Base-by-base conservation (phyloP, 2,888 invertebrate genomes). In the Mellilla xanthometata region DNA sequence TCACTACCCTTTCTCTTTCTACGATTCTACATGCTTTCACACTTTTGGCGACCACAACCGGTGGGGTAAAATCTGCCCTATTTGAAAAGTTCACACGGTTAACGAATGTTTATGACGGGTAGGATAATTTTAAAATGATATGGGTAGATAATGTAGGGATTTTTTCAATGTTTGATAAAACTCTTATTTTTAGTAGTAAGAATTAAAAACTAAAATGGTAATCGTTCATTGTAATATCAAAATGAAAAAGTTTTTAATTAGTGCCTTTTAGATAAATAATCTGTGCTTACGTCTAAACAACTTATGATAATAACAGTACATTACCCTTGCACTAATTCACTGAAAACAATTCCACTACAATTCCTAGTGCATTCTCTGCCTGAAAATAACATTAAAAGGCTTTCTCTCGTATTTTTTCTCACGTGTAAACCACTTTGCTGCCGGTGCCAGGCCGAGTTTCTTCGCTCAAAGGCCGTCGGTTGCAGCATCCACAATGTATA, bases 1-100 rank as follows among this genome's bases (percentile, higher is more conserved):
- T 71, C 57, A 60, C 51, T 62, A 57, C 66, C 62, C 65, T 58
- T 71, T 68, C 72, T 75, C 71, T 72, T 70, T 62, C 62, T 68
- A 85, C 83, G 85, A 72, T 70, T 62, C 62, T 68, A 85, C 84
- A 85, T 65, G 81, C 70, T 82, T 85, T 83, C 74, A 82, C 85
- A 85, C 84, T 84, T 81, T 78, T 68, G 69, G 65, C 59, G 60
- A 68, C 67, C 67, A 44, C 66, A 65, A 63, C 56, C 56, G 66
- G 62, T 54, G 49, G 60, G 69, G 65, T 61, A 53, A 63, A 64
- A 64, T 57, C 58, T 54, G 49, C 55, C 54, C 60, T 63, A 63
- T 65, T 65, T 54, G 63, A 66, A 72, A 79, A 77, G 60, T 76
- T 76, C 69, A 56, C 49, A 57, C 58, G 61, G 61, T 60, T 57